Evolutionary conservation across 2,113 vertebrate species (phyloP).

Genomic region (Amia ocellicauda): DNA sequence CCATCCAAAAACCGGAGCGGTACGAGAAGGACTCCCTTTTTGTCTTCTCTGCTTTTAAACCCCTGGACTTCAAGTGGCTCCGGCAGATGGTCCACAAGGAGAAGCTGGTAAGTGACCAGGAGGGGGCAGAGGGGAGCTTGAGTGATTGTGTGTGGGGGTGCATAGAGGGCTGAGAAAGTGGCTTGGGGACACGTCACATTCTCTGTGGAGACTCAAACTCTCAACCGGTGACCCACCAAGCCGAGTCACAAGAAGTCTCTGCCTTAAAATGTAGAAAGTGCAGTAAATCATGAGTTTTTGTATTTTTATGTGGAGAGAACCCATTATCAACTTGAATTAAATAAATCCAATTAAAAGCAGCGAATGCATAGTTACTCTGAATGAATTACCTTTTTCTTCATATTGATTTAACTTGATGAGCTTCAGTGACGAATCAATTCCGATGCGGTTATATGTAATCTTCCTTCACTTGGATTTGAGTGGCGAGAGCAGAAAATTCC

Average conservation of each 20-base stretch:
- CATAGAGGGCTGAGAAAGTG: not conserved
- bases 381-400: not conserved
- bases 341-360: not conserved
- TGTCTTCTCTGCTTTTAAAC: constrained; percentile 94
- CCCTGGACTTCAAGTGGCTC: constrained; percentile 95
- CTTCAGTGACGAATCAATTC: no score
- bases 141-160: not conserved
- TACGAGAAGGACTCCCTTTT: constrained; percentile 93
- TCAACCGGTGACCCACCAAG: no score
- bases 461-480: no score
- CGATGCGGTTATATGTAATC: no score
- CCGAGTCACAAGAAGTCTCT: no score
- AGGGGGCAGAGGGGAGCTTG: constrained; percentile 36
- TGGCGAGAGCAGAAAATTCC: not conserved
- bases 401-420: not conserved
- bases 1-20: constrained; percentile 85
- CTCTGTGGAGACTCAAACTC: not conserved
- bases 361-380: not conserved
- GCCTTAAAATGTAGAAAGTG: not conserved
- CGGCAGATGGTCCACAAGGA: constrained; percentile 93
- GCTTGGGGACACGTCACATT: not conserved
- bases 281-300: not conserved
- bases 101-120: constrained; percentile 80
- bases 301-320: not conserved
- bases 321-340: no score